Percentiles rank a stretch among this genome's conserved stretches.
These are phyloP conservation scores for Caenorhabditis sp. DNA, from an alignment of 2,888 invertebrate species.

Conservation along the genomic window DNA sequence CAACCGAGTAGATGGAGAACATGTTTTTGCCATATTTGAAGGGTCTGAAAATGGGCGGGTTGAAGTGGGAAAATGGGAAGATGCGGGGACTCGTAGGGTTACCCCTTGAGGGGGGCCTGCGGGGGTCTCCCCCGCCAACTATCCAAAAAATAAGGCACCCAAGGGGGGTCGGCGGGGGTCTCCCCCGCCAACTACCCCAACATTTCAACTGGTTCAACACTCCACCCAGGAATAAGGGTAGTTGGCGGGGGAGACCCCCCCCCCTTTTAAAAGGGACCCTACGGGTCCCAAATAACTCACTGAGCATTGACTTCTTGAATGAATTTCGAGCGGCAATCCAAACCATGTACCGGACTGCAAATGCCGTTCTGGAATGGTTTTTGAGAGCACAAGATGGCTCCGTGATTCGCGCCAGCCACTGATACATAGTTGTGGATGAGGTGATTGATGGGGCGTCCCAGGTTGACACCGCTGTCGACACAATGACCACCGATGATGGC, in stretches of 20 bases:
- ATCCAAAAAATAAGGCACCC: no score
- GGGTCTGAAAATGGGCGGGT: no score
- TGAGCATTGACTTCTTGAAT: slow-evolving; percentile 38
- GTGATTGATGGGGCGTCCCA: slow-evolving; percentile 35
- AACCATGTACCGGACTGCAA: slow-evolving; percentile 30
- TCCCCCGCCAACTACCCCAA: no score
- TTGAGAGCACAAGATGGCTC: slow-evolving; percentile 25
- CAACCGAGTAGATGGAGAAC: slow-evolving; percentile 41
- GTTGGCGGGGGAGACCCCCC: no score
- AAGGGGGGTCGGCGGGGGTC: no score
- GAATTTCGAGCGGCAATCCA: slow-evolving; percentile 37
- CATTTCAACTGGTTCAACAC: no score
- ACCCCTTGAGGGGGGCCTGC: no score
- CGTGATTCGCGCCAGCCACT: slow-evolving; percentile 39
- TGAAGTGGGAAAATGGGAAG: no score
- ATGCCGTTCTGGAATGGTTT: slow-evolving; percentile 29
- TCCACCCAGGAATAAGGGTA: no score
- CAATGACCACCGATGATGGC: slow-evolving; percentile 41
- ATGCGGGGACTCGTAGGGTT: no score
- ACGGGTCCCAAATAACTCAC: slow-evolving; percentile 27
- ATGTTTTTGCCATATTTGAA: slow-evolving; percentile 43
- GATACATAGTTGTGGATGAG: slow-evolving; percentile 41
- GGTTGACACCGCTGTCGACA: slow-evolving; percentile 35
- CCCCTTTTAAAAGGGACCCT: no score
- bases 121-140: no score